phyloP scores from a whole-genome alignment of 2,797 vertebrate genomes.

The Oryzias dopingdopingensis region DNA sequence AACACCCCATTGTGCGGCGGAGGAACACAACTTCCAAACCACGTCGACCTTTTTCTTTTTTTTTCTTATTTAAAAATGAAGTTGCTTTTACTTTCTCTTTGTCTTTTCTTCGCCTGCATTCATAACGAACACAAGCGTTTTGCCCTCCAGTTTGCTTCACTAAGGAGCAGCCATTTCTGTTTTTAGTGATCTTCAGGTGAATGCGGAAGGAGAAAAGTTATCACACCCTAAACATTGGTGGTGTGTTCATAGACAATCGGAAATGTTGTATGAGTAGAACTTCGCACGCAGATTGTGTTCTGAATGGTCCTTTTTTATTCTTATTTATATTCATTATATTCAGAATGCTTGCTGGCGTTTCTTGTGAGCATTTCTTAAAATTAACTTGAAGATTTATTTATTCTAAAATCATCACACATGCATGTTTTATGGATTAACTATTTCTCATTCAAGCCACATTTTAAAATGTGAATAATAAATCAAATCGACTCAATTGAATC shows the following conservation, averaged over 20 bases:
- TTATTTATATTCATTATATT: not conserved
- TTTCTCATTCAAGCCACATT: too few species aligned
- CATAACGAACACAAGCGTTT: accelerated
- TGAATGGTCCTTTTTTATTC: not conserved
- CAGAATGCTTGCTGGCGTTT: not conserved
- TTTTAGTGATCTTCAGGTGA: slow-evolving; percentile 37
- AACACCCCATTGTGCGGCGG: slow-evolving; percentile 66
- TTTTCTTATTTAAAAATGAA: slow-evolving; percentile 2
- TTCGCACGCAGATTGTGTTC: not conserved
- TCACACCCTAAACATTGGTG: slow-evolving; percentile 8
- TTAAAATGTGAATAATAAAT: too few species aligned
- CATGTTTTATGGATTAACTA: too few species aligned
- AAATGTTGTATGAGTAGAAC: not conserved
- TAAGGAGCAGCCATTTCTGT: slow-evolving; percentile 1
- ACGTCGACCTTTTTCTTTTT: slow-evolving; percentile 21
- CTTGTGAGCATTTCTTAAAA: not conserved
- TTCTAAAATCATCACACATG: too few species aligned
- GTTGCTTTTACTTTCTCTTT: slow-evolving; percentile 8
- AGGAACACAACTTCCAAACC: not conserved
- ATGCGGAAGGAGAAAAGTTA: slow-evolving; percentile 55
- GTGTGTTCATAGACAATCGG: slow-evolving; percentile 12
- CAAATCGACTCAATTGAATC: not conserved
- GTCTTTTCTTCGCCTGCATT: not conserved
- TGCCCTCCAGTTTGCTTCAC: not conserved
- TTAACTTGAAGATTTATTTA: too few species aligned